Evolutionary conservation across 2,113 vertebrate species (phyloP), one percentile per base, ranked within the genome.

Genomic region (Apodemus sylvaticus): DNA sequence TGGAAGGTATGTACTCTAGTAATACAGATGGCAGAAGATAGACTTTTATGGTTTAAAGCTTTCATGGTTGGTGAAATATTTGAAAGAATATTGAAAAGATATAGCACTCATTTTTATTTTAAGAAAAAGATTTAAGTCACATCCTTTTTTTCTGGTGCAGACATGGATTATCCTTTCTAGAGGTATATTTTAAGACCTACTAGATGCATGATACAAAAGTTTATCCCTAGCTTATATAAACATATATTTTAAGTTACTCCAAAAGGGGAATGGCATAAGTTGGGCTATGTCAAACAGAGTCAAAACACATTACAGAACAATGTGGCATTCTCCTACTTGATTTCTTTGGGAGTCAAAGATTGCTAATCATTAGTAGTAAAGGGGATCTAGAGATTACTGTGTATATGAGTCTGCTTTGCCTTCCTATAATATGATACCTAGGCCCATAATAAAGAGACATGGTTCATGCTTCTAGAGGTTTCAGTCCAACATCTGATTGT

Each of bases 41-140:
- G 90, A 78, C 53, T 96, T 97, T 93, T 83, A 94, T 93, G 91
- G 83, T 93, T 60, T 96, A 88, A 96, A 94, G 51, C 86, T 94
- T 95, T 74, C 17, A 87, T 7, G 13, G 64, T 48, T 88, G n/a
- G 87, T 88, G 58, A 96, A 96, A 88, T 97, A 97, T 95, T 96
- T 95, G 68, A 90, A 96, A 90, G 58, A 42, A 22, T 94, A 90
- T 87, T 96, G 85, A 68, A 95, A 97, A 94, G 51, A 91, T 82
- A 88, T 42, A 53, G 58, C 11, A 39, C 96, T 97, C 45, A 87
- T 93, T 96, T 97, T 96, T 79, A 95, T 96, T 79, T 96, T 89
- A 96, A 96, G 86, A 68, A 93, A 97, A 96, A 7, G 3, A 88
- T 93, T 96, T 90, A 94, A 96, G 76, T 86, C 60, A 87, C 45